Percentiles rank a stretch among this genome's conserved stretches.
Conservation (phyloP, 2,888 invertebrate genomes). For the Scotopteryx bipunctaria region DNA sequence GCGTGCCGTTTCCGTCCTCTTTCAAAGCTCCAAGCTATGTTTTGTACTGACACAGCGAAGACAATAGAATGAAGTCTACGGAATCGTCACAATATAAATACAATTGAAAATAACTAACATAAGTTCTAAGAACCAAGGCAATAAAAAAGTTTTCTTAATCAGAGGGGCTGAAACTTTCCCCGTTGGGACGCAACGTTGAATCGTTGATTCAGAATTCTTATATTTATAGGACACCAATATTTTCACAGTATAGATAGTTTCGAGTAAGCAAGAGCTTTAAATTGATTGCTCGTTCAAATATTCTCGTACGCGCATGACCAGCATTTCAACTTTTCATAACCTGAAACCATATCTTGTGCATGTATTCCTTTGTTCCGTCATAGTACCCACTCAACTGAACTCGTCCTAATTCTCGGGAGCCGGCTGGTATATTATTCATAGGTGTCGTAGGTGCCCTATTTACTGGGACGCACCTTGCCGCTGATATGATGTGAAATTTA, state of each 20-base stretch:
- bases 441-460: slow-evolving; percentile 31
- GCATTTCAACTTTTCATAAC: slow-evolving; percentile 6
- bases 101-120: slow-evolving; percentile 14
- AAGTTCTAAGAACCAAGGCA: not conserved
- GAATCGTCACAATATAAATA: not conserved
- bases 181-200: not conserved
- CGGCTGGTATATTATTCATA: slow-evolving; percentile 40
- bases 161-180: not conserved
- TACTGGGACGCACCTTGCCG: slow-evolving; percentile 17
- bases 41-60: slow-evolving; percentile 28
- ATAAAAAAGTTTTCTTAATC: not conserved
- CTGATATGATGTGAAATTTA: not conserved
- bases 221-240: not conserved
- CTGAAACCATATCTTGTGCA: slow-evolving; percentile 13
- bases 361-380: slow-evolving; percentile 18
- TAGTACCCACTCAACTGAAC: slow-evolving; percentile 30
- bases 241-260: slow-evolving; percentile 1
- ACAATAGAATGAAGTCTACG: slow-evolving; percentile 5
- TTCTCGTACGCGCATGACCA: not conserved
- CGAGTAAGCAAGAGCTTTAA: not conserved
- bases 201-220: not conserved
- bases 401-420: slow-evolving; percentile 45
- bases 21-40: slow-evolving; percentile 42
- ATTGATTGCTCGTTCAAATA: slow-evolving; percentile 13
- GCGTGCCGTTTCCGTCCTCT: slow-evolving; percentile 52